Percentiles rank a stretch among this genome's conserved stretches.
phyloP scores from a whole-genome alignment of 2,888 invertebrate species.

The Tetramorium bicarinatum region DNA sequence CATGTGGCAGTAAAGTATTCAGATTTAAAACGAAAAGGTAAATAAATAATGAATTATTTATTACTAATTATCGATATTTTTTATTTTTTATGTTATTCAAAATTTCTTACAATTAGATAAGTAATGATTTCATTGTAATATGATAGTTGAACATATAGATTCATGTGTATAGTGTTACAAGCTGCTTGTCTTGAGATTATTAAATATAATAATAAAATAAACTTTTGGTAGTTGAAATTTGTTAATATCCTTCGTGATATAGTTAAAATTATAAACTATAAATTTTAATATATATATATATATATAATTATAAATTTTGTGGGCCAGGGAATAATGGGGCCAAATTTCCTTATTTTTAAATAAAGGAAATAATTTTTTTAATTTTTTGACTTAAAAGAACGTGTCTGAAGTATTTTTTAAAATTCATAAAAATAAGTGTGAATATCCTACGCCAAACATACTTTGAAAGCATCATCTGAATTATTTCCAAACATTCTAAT shows the following conservation, averaged over 20 bases:
- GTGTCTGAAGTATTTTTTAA: constrained; percentile 6
- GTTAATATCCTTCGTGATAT: constrained; percentile 9
- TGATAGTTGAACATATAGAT: background rate
- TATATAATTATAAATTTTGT: too few relatives aligned
- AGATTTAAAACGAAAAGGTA: constrained; percentile 45
- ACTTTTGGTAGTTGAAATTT: background rate
- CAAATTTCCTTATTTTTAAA: background rate
- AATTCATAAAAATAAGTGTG: constrained; percentile 7
- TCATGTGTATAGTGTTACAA: constrained; percentile 15
- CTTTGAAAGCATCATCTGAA: background rate
- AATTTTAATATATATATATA: too few relatives aligned
- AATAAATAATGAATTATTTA: background rate
- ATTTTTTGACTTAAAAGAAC: background rate
- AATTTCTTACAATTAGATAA: constrained; percentile 21
- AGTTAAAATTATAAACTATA: background rate
- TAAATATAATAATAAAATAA: constrained; percentile 1
- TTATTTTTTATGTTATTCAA: background rate
- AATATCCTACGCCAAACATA: background rate
- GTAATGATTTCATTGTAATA: constrained; percentile 22
- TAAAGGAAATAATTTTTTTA: background rate
- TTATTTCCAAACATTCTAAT: constrained; percentile 16
- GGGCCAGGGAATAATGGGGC: background rate
- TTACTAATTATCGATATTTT: background rate
- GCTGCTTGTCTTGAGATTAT: constrained; percentile 1
- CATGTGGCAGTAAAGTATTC: constrained; percentile 71